Evolutionary conservation across 2,797 vertebrate genomes (phyloP), one percentile per base, ranked within the genome.

Genomic region (Ciconia nigra): DNA sequence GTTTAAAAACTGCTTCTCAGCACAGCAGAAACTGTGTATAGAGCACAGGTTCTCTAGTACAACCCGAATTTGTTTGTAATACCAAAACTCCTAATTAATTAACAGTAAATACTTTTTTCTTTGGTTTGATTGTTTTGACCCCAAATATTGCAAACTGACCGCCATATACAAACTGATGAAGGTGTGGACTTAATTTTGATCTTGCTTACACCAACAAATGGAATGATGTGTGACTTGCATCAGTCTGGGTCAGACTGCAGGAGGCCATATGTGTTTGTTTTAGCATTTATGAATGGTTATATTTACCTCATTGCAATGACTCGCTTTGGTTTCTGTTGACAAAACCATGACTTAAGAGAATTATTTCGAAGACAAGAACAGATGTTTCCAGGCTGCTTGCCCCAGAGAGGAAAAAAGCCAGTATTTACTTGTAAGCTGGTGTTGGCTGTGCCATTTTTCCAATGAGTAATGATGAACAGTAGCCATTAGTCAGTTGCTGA

Each of bases 351-450:
- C 94, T 96, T 94, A 86, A 93, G 87, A 97, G 70, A 94, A 88
- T 89, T 89, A 82, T 91, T 94, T 97, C 12, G 7, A 91, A 86
- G 94, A 85, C 89, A 89, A 89, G 87, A 95, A 59, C 95, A 96
- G 97, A 96, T 97, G 94, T 97, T 96, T 96, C 82, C 87, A 96
- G 79, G 87, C 95, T 93, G 76, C 79, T 93, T 83, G 87, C 92
- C 90, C 70, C 62, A 73, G 87, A 76, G 39, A 46, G 49, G 31
- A 16, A 81, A 87, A 89, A 61, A 41, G 4, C 25, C 58, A 44
- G 54, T 66, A 39, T 94, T 91, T 91, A 51, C 87, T 86, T 76
- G 58, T 88, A 83, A 93, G 46, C 87, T 92, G 69, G 54, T 73
- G 28, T 72, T 79, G 82, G 14, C 76, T 86, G 31, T 92, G 58